These are phyloP conservation scores for Baryphthengus martii DNA, from an alignment of 2,113 vertebrate species.

Conservation along the genomic window DNA sequence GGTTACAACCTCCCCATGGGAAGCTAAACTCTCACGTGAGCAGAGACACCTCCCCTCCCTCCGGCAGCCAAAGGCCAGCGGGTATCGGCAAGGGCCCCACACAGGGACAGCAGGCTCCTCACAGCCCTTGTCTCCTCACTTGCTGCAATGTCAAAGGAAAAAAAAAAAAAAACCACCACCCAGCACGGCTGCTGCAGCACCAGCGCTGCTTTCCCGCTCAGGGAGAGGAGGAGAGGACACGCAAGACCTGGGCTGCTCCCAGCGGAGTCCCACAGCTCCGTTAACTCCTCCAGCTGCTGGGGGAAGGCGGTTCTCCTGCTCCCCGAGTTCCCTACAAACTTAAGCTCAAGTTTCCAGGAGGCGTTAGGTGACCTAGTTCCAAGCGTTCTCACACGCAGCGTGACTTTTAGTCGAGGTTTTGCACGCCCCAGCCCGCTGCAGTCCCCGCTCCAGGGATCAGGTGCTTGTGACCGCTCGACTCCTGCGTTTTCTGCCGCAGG, in stretches of 20 bases:
- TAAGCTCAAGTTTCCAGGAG: not conserved
- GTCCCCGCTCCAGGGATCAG: not conserved
- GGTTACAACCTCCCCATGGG: not conserved
- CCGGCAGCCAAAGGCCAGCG: not conserved
- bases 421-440: not conserved
- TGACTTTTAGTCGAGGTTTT: not conserved
- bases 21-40: not conserved
- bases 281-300: not conserved
- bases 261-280: not conserved
- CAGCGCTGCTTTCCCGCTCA: not conserved
- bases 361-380: not conserved
- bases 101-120: not conserved
- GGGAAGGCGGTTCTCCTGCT: not conserved
- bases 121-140: not conserved
- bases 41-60: not conserved
- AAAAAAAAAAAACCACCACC: not conserved
- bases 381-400: not conserved
- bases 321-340: not conserved
- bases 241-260: not conserved
- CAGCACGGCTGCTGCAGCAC: not conserved
- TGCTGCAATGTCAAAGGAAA: slow-evolving; percentile 51
- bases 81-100: accelerated
- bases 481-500: not conserved
- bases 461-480: not conserved
- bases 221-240: not conserved